phyloP scores from a whole-genome alignment of 2,113 vertebrate genomes.

The Calidris pugnax region DNA sequence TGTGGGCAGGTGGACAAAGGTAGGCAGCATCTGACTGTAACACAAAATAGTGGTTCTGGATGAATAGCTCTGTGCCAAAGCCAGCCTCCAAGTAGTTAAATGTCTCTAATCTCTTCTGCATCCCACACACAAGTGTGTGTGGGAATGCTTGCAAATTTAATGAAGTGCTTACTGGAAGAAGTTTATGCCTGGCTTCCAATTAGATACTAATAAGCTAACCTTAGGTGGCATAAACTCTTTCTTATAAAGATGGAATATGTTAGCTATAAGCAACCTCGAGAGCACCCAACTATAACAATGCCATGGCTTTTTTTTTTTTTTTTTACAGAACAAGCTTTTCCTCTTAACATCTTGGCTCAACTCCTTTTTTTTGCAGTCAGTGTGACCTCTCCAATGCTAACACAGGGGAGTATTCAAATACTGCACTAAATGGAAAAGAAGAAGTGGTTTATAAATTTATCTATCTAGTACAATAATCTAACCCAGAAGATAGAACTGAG shows the following conservation, averaged over 20 bases:
- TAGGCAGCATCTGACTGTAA: not conserved
- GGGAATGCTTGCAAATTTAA: slow-evolving; percentile 15
- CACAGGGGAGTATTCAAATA: not conserved
- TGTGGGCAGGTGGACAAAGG: not conserved
- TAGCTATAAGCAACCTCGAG: not conserved
- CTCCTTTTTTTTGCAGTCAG: not conserved
- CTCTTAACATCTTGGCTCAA: not conserved
- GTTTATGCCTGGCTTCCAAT: not conserved
- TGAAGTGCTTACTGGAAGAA: slow-evolving; percentile 12
- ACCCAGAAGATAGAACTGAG: not conserved
- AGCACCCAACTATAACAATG: not conserved
- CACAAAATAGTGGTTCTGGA: not conserved
- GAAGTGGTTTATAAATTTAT: not conserved
- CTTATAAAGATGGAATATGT: not conserved
- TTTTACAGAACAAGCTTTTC: not conserved
- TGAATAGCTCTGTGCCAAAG: not conserved
- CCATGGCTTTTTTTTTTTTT: not conserved
- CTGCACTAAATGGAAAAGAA: not conserved
- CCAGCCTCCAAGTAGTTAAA: not conserved
- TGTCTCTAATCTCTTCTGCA: not conserved
- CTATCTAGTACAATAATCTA: not conserved
- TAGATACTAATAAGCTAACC: not conserved
- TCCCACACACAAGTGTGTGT: not conserved
- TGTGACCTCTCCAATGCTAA: not conserved
- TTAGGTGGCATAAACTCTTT: not conserved